Conservation (phyloP, 2,113 vertebrate species). For the Peromyscus californicus region DNA sequence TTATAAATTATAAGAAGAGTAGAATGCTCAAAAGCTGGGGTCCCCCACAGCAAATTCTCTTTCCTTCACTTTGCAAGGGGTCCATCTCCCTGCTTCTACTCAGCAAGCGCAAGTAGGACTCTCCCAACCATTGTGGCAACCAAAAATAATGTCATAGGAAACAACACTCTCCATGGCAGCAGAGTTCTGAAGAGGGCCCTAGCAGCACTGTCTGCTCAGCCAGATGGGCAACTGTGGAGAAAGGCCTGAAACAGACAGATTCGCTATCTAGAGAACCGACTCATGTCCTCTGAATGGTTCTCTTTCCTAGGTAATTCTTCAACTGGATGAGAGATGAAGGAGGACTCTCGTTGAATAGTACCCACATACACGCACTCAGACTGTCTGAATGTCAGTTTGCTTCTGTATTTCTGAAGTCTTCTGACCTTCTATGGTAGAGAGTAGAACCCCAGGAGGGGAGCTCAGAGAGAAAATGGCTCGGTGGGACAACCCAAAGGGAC, state of each 20-base stretch:
- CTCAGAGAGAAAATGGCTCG: neutral
- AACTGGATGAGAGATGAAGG: neutral
- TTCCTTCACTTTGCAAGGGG: neutral
- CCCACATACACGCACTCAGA: neutral
- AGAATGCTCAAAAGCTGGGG: neutral
- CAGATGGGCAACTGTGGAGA: neutral
- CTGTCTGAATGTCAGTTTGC: neutral
- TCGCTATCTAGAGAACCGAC: neutral
- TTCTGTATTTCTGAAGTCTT: neutral
- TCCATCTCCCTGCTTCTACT: neutral
- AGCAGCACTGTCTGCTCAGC: neutral
- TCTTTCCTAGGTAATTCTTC: neutral
- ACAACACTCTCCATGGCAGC: too few species aligned
- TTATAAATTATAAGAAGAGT: neutral
- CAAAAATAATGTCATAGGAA: neutral
- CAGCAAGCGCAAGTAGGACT: neutral
- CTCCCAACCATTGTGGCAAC: neutral
- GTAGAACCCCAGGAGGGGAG: accelerated
- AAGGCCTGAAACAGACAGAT: neutral
- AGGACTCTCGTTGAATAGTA: neutral
- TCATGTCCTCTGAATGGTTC: neutral
- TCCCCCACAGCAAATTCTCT: neutral
- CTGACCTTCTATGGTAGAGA: neutral
- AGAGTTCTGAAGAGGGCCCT: neutral
- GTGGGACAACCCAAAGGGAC: neutral